Conservation (phyloP, 2,113 vertebrate genomes). For the Sciurus niger region DNA sequence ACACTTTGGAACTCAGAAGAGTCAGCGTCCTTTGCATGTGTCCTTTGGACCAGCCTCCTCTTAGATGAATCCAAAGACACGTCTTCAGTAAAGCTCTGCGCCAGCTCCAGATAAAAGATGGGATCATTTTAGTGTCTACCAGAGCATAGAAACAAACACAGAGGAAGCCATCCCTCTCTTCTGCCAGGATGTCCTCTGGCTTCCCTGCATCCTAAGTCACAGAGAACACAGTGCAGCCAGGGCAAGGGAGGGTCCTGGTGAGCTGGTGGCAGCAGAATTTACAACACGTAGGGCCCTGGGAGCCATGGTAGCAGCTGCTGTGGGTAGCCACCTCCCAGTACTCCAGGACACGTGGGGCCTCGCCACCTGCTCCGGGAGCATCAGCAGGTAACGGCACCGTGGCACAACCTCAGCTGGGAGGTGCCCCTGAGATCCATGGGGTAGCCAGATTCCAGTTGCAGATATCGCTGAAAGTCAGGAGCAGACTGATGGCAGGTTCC, state of each 20-base stretch:
- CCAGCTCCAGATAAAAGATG: not conserved
- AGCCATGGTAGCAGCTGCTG: accelerated
- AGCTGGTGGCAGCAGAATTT: not conserved
- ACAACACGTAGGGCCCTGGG: accelerated
- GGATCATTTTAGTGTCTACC: not conserved
- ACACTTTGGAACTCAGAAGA: not conserved
- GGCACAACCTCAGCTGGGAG: not conserved
- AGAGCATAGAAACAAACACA: not conserved
- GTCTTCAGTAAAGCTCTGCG: not conserved
- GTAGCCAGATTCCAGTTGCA: not conserved
- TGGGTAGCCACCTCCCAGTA: not conserved
- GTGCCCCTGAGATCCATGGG: accelerated
- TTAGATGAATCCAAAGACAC: not conserved
- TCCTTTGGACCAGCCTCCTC: not conserved
- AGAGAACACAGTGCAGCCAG: not conserved
- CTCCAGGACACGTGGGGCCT: not conserved
- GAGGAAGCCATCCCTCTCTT: not conserved
- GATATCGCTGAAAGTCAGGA: accelerated
- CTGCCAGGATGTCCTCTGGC: not conserved
- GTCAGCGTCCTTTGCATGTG: not conserved
- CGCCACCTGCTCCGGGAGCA: not conserved
- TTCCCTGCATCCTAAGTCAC: accelerated
- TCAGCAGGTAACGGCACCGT: not conserved
- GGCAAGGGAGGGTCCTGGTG: not conserved
- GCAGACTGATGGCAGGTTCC: not conserved